A percentile compares a stretch with the other conserved stretches of the same genome.
Evolutionary conservation across 2,888 invertebrate species (phyloP).

Genomic region (Ariolimax columbianus): DNA sequence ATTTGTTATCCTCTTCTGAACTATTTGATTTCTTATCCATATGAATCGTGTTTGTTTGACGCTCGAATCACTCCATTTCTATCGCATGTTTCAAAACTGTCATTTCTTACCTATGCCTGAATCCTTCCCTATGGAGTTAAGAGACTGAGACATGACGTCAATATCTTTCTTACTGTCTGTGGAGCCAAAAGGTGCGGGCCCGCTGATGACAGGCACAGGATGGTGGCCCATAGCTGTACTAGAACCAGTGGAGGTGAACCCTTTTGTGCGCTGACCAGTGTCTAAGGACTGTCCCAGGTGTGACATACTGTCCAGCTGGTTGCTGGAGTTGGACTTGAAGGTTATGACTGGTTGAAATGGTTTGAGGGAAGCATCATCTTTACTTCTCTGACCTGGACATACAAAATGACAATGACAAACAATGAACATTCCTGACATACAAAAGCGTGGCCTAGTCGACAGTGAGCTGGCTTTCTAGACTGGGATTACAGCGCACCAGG

Average conservation of each 20-base stretch:
- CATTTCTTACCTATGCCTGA: constrained; percentile 60
- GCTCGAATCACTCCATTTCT: background rate
- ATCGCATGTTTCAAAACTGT: background rate
- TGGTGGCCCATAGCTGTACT: background rate
- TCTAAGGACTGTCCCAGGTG: constrained; percentile 14
- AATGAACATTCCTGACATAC: background rate
- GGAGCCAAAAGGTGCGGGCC: constrained; percentile 16
- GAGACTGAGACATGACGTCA: constrained; percentile 51
- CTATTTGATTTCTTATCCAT: background rate
- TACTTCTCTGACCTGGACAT: constrained; percentile 30
- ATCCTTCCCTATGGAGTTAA: constrained; percentile 60
- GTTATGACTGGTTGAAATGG: constrained; percentile 37
- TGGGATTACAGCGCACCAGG: too few species aligned
- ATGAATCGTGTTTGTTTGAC: too few species aligned
- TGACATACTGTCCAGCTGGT: constrained; percentile 36
- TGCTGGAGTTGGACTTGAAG: constrained; percentile 48
- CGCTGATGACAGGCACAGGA: constrained; percentile 11
- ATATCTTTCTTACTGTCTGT: constrained; percentile 17
- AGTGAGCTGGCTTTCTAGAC: too few species aligned
- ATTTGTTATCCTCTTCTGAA: background rate
- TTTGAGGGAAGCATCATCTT: constrained; percentile 43
- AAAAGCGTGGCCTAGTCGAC: too few species aligned
- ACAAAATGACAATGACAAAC: background rate
- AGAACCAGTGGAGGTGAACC: background rate
- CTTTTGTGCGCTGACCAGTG: constrained; percentile 1